Conservation (phyloP, 2,797 vertebrate genomes). For the Rhabdophis nuchalis region DNA sequence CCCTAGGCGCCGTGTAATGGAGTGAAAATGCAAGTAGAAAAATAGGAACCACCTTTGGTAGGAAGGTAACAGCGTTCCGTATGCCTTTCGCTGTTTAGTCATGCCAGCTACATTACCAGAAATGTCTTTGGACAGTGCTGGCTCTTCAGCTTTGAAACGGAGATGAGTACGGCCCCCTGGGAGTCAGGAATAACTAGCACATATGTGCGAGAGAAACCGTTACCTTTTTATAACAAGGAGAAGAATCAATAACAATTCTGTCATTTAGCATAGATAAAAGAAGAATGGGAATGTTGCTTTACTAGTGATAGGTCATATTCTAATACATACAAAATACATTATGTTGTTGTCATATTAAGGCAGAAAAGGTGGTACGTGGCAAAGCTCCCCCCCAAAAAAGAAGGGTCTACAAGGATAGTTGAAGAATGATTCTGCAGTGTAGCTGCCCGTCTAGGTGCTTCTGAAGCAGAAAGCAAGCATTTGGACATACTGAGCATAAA, state of each 20-base stretch:
- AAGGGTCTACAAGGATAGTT: conserved; percentile 5
- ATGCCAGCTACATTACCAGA: too few relatives aligned
- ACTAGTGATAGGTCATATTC: conserved; percentile 22
- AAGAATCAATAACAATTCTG: neutral
- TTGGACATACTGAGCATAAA: conserved; percentile 27
- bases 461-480: conserved; percentile 38
- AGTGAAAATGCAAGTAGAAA: too few relatives aligned
- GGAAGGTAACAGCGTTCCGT: too few relatives aligned
- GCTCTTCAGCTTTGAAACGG: too few relatives aligned
- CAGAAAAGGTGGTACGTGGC: conserved; percentile 42
- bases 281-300: conserved; percentile 1
- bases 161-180: too few relatives aligned
- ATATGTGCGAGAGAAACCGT: too few relatives aligned
- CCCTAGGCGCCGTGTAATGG: too few relatives aligned
- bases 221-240: neutral
- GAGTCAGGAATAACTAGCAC: too few relatives aligned
- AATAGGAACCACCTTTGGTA: too few relatives aligned
- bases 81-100: too few relatives aligned
- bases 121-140: too few relatives aligned
- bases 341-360: conserved; percentile 25
- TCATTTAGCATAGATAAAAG: conserved; percentile 3
- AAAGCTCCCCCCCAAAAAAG: conserved; percentile 26
- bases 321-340: conserved; percentile 27
- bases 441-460: neutral
- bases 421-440: conserved; percentile 33